These are phyloP conservation scores for Atlantisia rogersi DNA, from an alignment of 2,113 vertebrate species.

Conservation along the genomic window DNA sequence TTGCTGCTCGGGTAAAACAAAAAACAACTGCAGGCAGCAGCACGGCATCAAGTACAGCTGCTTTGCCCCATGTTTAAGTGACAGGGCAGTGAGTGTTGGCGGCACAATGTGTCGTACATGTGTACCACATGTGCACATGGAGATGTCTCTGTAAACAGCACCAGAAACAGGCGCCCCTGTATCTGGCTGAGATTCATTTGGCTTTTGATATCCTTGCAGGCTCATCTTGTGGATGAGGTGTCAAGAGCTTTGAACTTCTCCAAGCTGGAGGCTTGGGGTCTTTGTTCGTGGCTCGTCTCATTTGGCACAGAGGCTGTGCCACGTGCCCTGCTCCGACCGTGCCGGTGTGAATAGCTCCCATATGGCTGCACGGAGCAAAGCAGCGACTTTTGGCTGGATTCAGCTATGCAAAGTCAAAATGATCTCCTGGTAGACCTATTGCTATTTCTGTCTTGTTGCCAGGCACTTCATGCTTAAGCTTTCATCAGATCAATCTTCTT, in stretches of 20 bases:
- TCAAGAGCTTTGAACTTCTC: neutral
- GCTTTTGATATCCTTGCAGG: neutral
- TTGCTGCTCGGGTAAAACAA: neutral
- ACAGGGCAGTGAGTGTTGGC: accelerated
- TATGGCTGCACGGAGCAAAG: neutral
- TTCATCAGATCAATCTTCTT: constrained; percentile 28
- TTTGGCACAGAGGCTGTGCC: neutral
- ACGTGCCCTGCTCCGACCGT: accelerated
- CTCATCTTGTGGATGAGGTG: neutral
- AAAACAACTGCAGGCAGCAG: neutral
- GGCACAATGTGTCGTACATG: accelerated
- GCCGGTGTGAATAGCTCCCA: neutral
- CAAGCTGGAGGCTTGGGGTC: neutral
- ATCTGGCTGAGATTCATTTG: neutral
- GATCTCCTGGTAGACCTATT: neutral
- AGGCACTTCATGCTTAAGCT: neutral
- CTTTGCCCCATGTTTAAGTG: accelerated
- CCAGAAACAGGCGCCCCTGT: neutral
- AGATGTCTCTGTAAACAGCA: neutral
- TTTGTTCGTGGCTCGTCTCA: neutral
- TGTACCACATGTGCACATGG: accelerated
- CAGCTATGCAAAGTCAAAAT: neutral
- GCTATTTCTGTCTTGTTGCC: constrained; percentile 10
- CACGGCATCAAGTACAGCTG: accelerated
- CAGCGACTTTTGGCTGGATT: neutral